Evolutionary conservation across 2,888 invertebrate species (phyloP).

Genomic region (Onchidella celtica): DNA sequence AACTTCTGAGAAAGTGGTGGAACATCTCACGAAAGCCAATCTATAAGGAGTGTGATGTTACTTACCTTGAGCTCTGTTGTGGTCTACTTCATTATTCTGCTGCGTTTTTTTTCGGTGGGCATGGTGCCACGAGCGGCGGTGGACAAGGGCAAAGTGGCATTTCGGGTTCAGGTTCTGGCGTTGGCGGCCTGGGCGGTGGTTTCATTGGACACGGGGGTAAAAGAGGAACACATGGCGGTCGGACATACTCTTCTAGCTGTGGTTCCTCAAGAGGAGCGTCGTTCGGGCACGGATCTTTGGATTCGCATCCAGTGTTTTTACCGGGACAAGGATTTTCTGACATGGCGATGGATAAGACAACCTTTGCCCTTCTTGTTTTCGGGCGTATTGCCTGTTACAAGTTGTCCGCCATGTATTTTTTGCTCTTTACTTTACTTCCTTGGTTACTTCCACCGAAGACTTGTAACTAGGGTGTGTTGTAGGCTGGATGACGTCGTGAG

Average conservation of each 20-base stretch:
- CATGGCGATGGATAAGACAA: neutral
- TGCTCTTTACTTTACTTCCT: too few relatives aligned
- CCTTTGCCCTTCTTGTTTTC: too few relatives aligned
- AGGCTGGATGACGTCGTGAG: too few relatives aligned
- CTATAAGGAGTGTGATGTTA: too few relatives aligned
- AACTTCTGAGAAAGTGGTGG: too few relatives aligned
- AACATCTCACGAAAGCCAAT: too few relatives aligned
- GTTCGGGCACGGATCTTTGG: neutral
- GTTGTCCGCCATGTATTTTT: too few relatives aligned
- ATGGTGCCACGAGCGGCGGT: constrained; percentile 2
- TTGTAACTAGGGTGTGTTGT: too few relatives aligned
- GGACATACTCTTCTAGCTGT: constrained; percentile 4
- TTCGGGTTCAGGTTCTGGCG: constrained; percentile 28
- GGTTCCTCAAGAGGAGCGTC: neutral
- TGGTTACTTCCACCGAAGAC: too few relatives aligned
- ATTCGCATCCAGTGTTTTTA: neutral
- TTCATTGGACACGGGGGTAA: constrained; percentile 33
- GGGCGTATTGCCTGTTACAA: too few relatives aligned
- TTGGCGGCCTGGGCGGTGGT: neutral
- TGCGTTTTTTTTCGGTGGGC: neutral
- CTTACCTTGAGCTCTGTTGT: too few relatives aligned
- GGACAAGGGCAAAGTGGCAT: constrained; percentile 39
- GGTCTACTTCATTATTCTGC: too few relatives aligned
- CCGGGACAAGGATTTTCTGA: constrained; percentile 8
- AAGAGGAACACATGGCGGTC: constrained; percentile 37